These are phyloP conservation scores for Thalpophila matura DNA, from an alignment of 2,888 invertebrate species.

Conservation along the genomic window DNA sequence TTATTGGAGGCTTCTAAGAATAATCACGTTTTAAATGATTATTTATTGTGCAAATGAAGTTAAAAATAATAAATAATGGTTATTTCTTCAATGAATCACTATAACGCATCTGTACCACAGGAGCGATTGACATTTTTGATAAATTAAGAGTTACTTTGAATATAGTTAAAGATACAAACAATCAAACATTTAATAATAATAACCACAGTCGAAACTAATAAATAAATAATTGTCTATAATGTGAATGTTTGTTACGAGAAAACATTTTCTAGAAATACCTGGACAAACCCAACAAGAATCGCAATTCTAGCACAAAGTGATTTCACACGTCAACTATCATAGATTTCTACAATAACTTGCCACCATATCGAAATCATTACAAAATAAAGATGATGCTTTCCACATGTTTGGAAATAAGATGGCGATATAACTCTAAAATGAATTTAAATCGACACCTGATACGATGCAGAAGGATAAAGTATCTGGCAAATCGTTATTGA, in stretches of 20 bases:
- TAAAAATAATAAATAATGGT: slow-evolving; percentile 3
- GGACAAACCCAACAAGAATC: slow-evolving; percentile 33
- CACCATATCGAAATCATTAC: slow-evolving; percentile 45
- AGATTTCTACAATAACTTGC: slow-evolving; percentile 41
- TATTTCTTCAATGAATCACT: too few relatives aligned
- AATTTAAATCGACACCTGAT: slow-evolving; percentile 71
- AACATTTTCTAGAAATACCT: slow-evolving; percentile 27
- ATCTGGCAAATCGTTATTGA: slow-evolving; percentile 67
- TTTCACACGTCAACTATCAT: slow-evolving; percentile 10
- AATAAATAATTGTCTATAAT: background rate
- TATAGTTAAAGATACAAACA: too few relatives aligned
- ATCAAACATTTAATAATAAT: too few relatives aligned
- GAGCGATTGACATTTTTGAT: too few relatives aligned
- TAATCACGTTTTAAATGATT: slow-evolving; percentile 35
- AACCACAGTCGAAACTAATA: too few relatives aligned
- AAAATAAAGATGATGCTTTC: slow-evolving; percentile 55
- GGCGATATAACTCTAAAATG: slow-evolving; percentile 56
- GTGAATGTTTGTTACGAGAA: too few relatives aligned
- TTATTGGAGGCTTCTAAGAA: slow-evolving; percentile 33
- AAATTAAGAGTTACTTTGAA: too few relatives aligned
- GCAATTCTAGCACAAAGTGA: slow-evolving; percentile 25
- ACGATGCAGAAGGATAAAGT: slow-evolving; percentile 66
- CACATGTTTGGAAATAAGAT: slow-evolving; percentile 56
- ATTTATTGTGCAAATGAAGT: slow-evolving; percentile 18
- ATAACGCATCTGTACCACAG: too few relatives aligned